Evolutionary conservation across 2,888 invertebrate species (phyloP).

Genomic region (Polietes domitor): DNA sequence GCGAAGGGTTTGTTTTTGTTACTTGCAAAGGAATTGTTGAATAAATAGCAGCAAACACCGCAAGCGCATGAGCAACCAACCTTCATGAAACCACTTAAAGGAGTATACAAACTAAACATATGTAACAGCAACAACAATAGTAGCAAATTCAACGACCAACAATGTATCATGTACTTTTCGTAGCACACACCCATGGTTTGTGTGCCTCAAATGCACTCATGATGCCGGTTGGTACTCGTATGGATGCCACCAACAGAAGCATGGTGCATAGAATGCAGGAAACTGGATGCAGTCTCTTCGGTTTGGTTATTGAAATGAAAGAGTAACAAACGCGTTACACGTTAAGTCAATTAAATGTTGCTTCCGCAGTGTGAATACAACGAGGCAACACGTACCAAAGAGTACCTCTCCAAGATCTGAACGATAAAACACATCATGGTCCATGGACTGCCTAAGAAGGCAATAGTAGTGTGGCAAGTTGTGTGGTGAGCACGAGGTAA

Average conservation of each 20-base stretch:
- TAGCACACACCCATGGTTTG: neutral
- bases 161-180: slow-evolving; percentile 10
- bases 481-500: slow-evolving; percentile 10
- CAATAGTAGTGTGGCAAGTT: slow-evolving; percentile 20
- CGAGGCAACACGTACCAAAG: slow-evolving; percentile 42
- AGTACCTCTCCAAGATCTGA: slow-evolving; percentile 12
- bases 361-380: slow-evolving; percentile 62
- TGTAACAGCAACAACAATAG: no score
- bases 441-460: neutral
- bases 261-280: neutral
- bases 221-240: neutral
- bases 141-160: no score
- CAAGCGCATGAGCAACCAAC: slow-evolving; percentile 31
- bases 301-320: slow-evolving; percentile 23
- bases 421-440: no score
- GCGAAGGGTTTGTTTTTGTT: no score
- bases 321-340: slow-evolving; percentile 65
- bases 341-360: slow-evolving; percentile 69
- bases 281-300: no score
- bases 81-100: slow-evolving; percentile 50
- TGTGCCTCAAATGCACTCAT: no score
- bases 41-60: no score
- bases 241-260: slow-evolving; percentile 25
- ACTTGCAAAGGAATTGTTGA: no score
- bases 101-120: slow-evolving; percentile 1